Evolutionary conservation across 2,113 vertebrate genomes (phyloP).

Genomic region (Colistium nudipinnis): DNA sequence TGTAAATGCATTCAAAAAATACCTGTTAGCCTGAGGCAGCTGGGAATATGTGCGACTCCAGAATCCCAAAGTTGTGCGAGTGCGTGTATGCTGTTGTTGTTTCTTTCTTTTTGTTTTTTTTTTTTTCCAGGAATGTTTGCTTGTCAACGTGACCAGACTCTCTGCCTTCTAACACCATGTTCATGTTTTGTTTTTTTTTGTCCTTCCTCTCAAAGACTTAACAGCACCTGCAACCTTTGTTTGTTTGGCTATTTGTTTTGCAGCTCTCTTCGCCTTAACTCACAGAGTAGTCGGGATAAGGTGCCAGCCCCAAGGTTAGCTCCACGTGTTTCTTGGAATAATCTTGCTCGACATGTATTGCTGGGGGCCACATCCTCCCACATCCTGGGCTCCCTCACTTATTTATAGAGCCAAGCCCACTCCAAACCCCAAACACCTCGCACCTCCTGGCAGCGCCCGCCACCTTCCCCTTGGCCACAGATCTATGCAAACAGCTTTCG

Average conservation of each 20-base stretch:
- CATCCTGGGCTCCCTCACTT: conserved; percentile 69
- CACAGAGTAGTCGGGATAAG: conserved; percentile 98
- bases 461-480: conserved; percentile 50
- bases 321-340: conserved; percentile 89
- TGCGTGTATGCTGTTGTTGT: not conserved
- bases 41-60: conserved; percentile 69
- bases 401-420: conserved; percentile 72
- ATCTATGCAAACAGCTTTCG: conserved; percentile 46
- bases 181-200: conserved; percentile 21
- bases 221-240: conserved; percentile 79
- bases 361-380: conserved; percentile 80
- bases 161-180: conserved; percentile 87
- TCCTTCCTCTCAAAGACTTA: conserved; percentile 65
- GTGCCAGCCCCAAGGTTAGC: conserved; percentile 99
- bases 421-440: conserved; percentile 45
- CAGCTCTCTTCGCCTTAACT: conserved; percentile 98
- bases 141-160: conserved; percentile 84
- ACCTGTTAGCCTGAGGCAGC: not conserved
- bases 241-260: conserved; percentile 98
- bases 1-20: not conserved
- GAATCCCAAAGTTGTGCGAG: conserved; percentile 38
- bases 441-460: conserved; percentile 47
- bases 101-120: not conserved
- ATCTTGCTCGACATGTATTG: conserved; percentile 82
- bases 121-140: conserved; percentile 58